Evolutionary conservation across 2,797 vertebrate genomes (phyloP).

Genomic region (Chromobotia macracanthus): DNA sequence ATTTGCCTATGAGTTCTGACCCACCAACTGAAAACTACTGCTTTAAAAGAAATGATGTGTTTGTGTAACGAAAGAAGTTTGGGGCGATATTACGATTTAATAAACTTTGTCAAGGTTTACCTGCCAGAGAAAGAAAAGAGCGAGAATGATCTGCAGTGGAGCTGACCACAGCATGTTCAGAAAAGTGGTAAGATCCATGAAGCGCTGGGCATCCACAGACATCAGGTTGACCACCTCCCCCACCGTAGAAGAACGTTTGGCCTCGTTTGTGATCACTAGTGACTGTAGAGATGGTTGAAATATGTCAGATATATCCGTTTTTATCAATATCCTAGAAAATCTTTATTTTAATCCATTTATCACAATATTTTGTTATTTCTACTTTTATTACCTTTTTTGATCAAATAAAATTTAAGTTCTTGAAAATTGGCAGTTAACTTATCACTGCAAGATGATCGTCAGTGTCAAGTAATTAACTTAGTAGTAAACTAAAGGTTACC

Average conservation of each 20-base stretch:
- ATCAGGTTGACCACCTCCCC: constrained; percentile 97
- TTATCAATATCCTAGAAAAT: not conserved
- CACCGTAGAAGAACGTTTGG: constrained; percentile 87
- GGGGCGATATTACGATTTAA: too few species aligned
- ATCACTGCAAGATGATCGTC: too few species aligned
- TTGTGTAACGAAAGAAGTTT: not conserved
- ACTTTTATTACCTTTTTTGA: too few species aligned
- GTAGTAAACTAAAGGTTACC: too few species aligned
- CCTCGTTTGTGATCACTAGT: constrained; percentile 89
- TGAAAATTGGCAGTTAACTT: too few species aligned
- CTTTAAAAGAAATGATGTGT: too few species aligned
- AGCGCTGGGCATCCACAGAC: constrained; percentile 94
- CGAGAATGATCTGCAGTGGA: constrained; percentile 90
- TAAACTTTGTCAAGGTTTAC: constrained; percentile 64
- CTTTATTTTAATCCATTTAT: not conserved
- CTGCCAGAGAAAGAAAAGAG: constrained; percentile 95
- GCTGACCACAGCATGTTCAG: constrained; percentile 96
- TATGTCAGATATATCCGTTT: not conserved
- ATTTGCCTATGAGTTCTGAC: too few species aligned
- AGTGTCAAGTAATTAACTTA: too few species aligned
- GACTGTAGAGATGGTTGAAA: constrained; percentile 73
- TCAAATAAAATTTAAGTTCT: too few species aligned
- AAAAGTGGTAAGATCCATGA: constrained; percentile 89
- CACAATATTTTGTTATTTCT: too few species aligned
- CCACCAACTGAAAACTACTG: too few species aligned